Base-by-base conservation (phyloP, 2,888 invertebrate species). In the Leptinotarsa peninsularis region DNA sequence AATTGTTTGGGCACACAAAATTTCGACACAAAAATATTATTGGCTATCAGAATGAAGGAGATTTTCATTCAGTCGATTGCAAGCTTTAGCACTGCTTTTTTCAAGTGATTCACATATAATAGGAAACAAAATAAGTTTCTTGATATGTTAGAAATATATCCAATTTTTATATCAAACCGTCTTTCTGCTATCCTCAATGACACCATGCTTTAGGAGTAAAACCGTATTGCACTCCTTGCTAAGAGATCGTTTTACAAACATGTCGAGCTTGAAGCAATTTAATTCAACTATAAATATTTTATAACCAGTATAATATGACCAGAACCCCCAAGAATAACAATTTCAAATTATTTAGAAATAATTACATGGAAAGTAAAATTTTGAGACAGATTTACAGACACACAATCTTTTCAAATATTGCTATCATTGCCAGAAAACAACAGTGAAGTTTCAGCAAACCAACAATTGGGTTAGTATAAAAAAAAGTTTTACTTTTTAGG, bases 191-290 rank as follows among this genome's bases (percentile, higher is more conserved):
- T 69, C 58, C 43, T 63, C 56, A 60, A 66, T 17, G 63, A 71
- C 76, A 72, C 73, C 76, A 14, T 58, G 63, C 54, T 67, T 72
- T 49, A 18, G 67, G 67, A 21, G 58, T 49, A 58, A 77, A 75
- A 75, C 67, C 67, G 76, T 82, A 81, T 81, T 82, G 82, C 82
- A 82, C 81, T 68, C 82, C 81, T 82, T 82, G 81, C 78, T 78
- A 79, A 81, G 80, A 82, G 81, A 82, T 79, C 79, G 68, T 69
- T 66, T 72, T 58, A 74, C 63, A 75, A 75, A 78, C 80, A 81
- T 80, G 78, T 78, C 77, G 78, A 79, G 80, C 79, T 71, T 78
- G 60, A 80, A 79, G 80, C 79, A 74, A 70, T 70, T 70, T 21
- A 10, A n/a, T 43, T 63, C 17, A 33, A 63, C 33, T 43, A 63